Base-by-base conservation (phyloP, 2,113 vertebrate species). In the Pangasianodon gigas region DNA sequence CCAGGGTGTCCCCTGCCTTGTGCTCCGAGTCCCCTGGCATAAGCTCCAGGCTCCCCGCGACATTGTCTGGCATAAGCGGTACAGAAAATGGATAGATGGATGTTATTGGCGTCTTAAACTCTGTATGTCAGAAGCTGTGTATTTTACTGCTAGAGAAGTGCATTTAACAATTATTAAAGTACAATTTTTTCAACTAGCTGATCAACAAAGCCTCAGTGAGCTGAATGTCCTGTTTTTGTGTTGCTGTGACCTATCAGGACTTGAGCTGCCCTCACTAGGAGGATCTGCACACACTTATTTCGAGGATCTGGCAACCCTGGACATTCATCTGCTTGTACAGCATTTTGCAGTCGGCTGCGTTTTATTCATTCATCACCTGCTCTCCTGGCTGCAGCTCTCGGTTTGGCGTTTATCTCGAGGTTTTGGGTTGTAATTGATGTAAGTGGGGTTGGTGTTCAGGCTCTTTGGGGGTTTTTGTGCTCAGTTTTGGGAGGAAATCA, bases 251-350 rank as follows among this genome's bases (percentile, higher is more conserved):
- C 54, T 13, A 56, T 56, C 54, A 56, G 54, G 56, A 58, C 19
- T 58, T 58, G 56, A 51, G 0, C 1, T 51, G 9, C 37, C 1
- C 37, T 37, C 37, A 37, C 37, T 37, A 37, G 37, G 37, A 37
- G 37, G 37, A 37, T 37, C 13, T 48, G 75, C 19, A 51, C 75
- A 79, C 32, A 19, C 32, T 37, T 0, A 29, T 77, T 79, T 4
- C 1, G 14, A 21, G 44, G 87, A 92, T 89, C 91, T 92, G 91
- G 89, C 91, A 90, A 87, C 91, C 87, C 41, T 0, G 2, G 32
- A 2, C 6, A 74, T 84, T 69, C 58, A 26, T 52, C 67, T 60
- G 65, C 75, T 65, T 65, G 60, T 51, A 9, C 56, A 44, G 85
- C 69, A 62, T 85, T 84, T 67, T 80, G 60, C 32, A 46, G 74